Conservation (phyloP, 2,797 vertebrate species). For the Ctenopoma kingsleyae region DNA sequence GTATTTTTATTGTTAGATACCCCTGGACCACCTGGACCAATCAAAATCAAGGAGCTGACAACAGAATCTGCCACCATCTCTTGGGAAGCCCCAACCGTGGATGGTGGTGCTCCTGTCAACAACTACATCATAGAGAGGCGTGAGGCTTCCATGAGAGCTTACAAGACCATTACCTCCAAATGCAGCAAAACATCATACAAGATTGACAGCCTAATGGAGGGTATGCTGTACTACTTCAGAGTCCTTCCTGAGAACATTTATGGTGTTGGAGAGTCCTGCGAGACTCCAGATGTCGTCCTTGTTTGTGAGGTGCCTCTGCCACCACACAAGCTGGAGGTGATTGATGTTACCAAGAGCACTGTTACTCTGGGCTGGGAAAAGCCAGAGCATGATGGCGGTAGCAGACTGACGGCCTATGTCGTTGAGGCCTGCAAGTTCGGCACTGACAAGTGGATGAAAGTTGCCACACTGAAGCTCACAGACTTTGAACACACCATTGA, state of each 20-base stretch:
- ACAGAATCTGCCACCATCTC: conserved; percentile 93
- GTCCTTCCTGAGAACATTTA: conserved; percentile 98
- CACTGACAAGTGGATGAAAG: conserved; percentile 98
- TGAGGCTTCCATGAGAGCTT: conserved; percentile 98
- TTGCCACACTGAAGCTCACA: conserved; percentile 92
- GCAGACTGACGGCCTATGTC: conserved; percentile 92
- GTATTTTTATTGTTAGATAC: conserved; percentile 87
- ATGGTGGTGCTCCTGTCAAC: conserved; percentile 96
- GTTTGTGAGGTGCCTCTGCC: conserved; percentile 95
- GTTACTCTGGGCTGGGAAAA: conserved; percentile 96
- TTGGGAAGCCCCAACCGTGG: conserved; percentile 94
- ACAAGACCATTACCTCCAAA: conserved; percentile 96
- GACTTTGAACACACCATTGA: conserved; percentile 92
- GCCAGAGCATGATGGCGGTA: conserved; percentile 96
- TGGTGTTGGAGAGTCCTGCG: conserved; percentile 93
- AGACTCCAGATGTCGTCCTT: conserved; percentile 92
- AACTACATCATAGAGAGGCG: conserved; percentile 98
- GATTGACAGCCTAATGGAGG: conserved; percentile 92
- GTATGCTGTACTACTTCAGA: conserved; percentile 97
- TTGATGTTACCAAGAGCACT: conserved; percentile 93
- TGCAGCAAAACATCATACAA: conserved; percentile 96
- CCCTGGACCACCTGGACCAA: conserved; percentile 92
- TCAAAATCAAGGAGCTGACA: conserved; percentile 94
- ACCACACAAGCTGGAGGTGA: conserved; percentile 93
- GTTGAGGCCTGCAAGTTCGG: conserved; percentile 96